Conservation (phyloP, 2,797 vertebrate genomes). For the Pygocentrus nattereri region DNA sequence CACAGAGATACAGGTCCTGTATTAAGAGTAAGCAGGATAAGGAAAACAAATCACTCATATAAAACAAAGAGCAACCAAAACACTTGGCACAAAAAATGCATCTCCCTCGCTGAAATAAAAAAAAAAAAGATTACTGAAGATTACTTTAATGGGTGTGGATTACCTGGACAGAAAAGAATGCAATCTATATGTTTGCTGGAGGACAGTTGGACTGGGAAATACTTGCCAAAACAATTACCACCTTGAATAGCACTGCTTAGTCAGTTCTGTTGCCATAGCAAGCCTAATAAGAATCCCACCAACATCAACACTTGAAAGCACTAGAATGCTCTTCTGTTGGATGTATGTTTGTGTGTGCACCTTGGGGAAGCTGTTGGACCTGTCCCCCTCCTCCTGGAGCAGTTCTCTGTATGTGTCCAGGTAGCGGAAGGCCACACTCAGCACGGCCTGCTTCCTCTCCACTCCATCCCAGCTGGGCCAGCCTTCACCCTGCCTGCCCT, state of each 20-base stretch:
- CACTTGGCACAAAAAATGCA: too few relatives aligned
- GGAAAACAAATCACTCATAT: conserved; percentile 38
- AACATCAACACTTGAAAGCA: conserved; percentile 28
- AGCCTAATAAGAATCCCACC: conserved; percentile 28
- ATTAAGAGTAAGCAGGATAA: conserved; percentile 15
- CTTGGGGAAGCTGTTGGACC: conserved; percentile 89
- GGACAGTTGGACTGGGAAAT: neutral
- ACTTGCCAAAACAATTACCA: conserved; percentile 11
- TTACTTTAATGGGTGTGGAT: neutral
- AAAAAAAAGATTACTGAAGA: too few relatives aligned
- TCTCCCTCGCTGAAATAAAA: too few relatives aligned
- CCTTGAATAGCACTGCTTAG: neutral
- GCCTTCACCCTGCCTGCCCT: conserved; percentile 64
- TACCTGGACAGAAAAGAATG: neutral
- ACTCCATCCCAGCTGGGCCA: conserved; percentile 65
- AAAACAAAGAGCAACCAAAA: too few relatives aligned
- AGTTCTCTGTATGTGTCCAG: conserved; percentile 94
- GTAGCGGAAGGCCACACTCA: conserved; percentile 89
- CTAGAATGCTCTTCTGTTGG: conserved; percentile 21
- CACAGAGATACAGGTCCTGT: conserved; percentile 90
- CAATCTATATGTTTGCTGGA: neutral
- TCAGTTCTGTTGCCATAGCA: conserved; percentile 35
- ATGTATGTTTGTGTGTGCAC: conserved; percentile 68
- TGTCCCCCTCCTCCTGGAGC: conserved; percentile 91
- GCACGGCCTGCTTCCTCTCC: conserved; percentile 88